A percentile compares a stretch with the other conserved stretches of the same genome.
These are phyloP conservation scores for Odontomyia ornata DNA, from an alignment of 2,888 invertebrate genomes.

Conservation along the genomic window DNA sequence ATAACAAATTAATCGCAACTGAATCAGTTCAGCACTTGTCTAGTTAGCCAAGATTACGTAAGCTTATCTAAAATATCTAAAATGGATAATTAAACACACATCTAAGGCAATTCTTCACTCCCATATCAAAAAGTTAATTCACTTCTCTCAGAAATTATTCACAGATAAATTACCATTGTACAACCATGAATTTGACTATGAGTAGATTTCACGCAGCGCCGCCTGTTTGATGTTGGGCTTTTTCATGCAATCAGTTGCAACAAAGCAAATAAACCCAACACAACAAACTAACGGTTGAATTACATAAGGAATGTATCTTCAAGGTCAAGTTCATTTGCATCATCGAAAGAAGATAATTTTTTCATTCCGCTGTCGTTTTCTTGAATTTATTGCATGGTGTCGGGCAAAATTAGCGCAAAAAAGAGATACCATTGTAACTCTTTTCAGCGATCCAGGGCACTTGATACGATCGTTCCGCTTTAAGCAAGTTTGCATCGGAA, in stretches of 20 bases:
- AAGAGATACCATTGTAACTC: background rate
- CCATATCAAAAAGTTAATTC: too few species aligned
- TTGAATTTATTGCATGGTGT: background rate
- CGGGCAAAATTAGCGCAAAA: background rate
- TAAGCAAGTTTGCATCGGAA: slow-evolving; percentile 25
- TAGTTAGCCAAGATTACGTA: background rate
- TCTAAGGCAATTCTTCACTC: too few species aligned
- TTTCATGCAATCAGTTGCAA: too few species aligned
- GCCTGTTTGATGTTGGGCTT: too few species aligned
- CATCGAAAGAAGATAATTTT: background rate
- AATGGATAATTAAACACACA: background rate
- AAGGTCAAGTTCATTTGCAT: slow-evolving; percentile 44
- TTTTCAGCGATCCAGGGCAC: slow-evolving; percentile 12
- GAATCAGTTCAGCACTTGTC: background rate
- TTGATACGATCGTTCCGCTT: background rate
- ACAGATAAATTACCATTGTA: too few species aligned
- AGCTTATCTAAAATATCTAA: background rate
- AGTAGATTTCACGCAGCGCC: too few species aligned
- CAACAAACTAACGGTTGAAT: background rate
- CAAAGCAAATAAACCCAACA: too few species aligned
- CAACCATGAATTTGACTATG: too few species aligned
- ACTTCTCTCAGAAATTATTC: too few species aligned
- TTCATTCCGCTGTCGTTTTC: background rate
- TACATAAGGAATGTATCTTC: slow-evolving; percentile 5
- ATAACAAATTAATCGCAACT: background rate